Evolutionary conservation across 2,113 vertebrate genomes (phyloP), one percentile per base, ranked within the genome.

Genomic region (Melanocharis versteri): DNA sequence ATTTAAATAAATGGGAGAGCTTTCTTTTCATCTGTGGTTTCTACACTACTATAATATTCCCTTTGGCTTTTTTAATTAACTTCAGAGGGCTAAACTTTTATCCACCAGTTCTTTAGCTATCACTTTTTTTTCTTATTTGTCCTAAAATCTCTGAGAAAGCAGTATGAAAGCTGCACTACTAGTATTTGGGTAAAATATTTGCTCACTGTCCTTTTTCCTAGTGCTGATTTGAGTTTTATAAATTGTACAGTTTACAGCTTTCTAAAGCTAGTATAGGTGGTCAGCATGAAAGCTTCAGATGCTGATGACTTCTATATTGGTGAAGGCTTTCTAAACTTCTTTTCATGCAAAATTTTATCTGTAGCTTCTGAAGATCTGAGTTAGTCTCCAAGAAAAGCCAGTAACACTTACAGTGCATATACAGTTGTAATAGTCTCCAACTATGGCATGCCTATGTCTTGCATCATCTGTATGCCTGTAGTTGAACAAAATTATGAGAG

Each of bases 61-160:
- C 68, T 90, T 87, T 78, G 91, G 80, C 71, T 77, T 78, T 95
- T 90, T 93, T 4, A 89, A 91, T 95, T 93, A 90, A 81, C 39
- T 90, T 80, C 31, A 77, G 42, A 76, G 86, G 10, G 42, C 51
- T 61, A 61, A 47, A 42, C 50, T 81, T 88, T 77, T 62, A 77
- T 31, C 21, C 24, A 50, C 30, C 9, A 44, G 24, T 83, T 61
- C 33, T 80, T 61, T n/a, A 24, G 7, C n/a, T 83, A n/a, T 61
- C 17, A 15, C 11, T 70, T 61, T 54, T 61, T 76, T 17, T 60
- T 33, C 53, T 66, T 87, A 37, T 57, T 86, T 83, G 57, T 53
- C 26, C 58, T 77, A 48, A 72, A 87, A 78, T 81, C 14, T 70
- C 39, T 45, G 15, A 12, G 26, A 82, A 82, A 75, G 37, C 47